These are phyloP conservation scores for Poeciliopsis turrubarensis DNA, from an alignment of 2,113 vertebrate genomes.

Conservation along the genomic window DNA sequence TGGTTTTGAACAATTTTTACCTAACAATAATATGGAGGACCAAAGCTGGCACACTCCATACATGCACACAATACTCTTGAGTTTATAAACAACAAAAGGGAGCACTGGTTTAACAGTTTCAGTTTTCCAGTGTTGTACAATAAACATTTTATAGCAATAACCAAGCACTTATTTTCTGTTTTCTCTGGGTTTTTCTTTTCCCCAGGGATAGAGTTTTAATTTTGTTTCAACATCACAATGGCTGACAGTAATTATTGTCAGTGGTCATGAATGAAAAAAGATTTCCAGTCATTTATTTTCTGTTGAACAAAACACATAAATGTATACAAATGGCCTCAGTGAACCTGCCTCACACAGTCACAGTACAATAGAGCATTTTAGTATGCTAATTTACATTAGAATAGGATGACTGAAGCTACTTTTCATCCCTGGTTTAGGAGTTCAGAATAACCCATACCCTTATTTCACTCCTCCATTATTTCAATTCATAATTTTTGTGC, in stretches of 20 bases:
- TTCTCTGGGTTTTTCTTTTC: no score
- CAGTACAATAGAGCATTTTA: constrained; percentile 51
- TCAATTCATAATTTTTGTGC: constrained; percentile 66
- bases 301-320: constrained; percentile 14
- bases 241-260: background rate
- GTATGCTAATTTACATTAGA: constrained; percentile 71
- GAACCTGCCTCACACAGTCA: constrained; percentile 52
- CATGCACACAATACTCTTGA: background rate
- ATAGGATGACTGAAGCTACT: constrained; percentile 61
- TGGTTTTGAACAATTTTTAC: background rate
- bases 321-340: constrained; percentile 29
- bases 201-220: background rate
- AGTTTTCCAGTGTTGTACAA: background rate
- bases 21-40: no score
- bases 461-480: constrained; percentile 40
- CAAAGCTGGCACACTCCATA: no score
- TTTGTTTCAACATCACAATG: background rate
- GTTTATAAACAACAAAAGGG: background rate
- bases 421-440: constrained; percentile 56
- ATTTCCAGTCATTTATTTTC: constrained; percentile 2
- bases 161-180: background rate
- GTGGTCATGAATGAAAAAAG: background rate
- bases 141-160: background rate
- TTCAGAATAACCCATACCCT: constrained; percentile 60
- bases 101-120: background rate